Evolutionary conservation across 2,113 vertebrate genomes (phyloP), one percentile per base, ranked within the genome.

Genomic region (Poeciliopsis retropinna): DNA sequence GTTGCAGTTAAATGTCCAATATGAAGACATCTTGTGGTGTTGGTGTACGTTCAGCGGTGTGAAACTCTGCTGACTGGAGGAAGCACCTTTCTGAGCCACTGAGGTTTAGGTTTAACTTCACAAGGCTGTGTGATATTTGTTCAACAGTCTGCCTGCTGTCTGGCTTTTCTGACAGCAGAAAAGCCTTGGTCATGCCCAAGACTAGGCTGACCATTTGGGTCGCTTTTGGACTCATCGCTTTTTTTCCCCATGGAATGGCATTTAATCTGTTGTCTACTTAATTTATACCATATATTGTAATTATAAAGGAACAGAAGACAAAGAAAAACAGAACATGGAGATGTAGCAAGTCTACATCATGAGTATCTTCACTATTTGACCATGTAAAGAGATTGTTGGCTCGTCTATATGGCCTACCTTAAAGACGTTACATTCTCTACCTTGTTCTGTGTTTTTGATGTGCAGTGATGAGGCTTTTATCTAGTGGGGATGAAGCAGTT

Each of bases 51-150:
- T 77, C 62, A 64, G 13, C 64, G 7, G 10, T 34, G 54, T 27
- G 15, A n/a, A 65, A 17, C 37, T 70, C 79, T 72, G 66, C 78
- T 37, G 57, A 70, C 37, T 13, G 41, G 39, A 5, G 14, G 17
- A 78, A 29, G 27, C 60, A 71, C 63, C 27, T 47, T 67, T 62
- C 73, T 5, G 75, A 83, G 79, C 60, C 28, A 25, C 47, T 76
- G 78, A 65, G 29, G 79, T 81, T 81, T 83, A 83, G 60, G 22
- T 17, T 78, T 67, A 70, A 64, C 70, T 92, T 87, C 90, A 88
- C 71, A 70, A 75, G 64, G 29, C 41, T 28, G 74, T 82, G 75
- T 61, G 73, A 88, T 80, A 68, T 87, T 83, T 87, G 83, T 82
- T 76, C 75, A 64, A 81, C 32, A 47, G 63, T 75, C 66, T 19